phyloP scores from a whole-genome alignment of 2,113 vertebrate genomes.

The Pluvialis apricaria region DNA sequence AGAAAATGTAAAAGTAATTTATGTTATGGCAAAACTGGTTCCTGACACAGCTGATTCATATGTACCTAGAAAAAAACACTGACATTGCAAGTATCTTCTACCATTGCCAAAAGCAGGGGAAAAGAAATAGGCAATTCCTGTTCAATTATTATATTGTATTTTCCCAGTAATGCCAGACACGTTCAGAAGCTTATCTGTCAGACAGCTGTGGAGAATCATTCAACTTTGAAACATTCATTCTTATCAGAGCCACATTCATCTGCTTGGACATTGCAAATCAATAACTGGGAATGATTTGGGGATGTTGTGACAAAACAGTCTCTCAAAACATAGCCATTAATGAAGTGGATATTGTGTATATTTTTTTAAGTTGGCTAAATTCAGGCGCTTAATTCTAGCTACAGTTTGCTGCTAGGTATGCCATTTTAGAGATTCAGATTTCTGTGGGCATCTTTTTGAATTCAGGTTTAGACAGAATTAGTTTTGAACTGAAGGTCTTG shows the following conservation, averaged over 20 bases:
- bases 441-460: not conserved
- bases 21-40: not conserved
- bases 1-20: not conserved
- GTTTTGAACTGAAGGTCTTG: not conserved
- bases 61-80: not conserved
- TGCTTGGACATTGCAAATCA: not conserved
- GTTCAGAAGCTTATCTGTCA: conserved; percentile 4
- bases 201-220: not conserved
- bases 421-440: not conserved
- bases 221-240: not conserved
- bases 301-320: not conserved
- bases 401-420: not conserved
- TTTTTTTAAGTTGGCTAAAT: not conserved
- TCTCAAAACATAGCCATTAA: not conserved
- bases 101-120: not conserved
- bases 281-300: not conserved
- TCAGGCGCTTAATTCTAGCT: not conserved
- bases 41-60: not conserved
- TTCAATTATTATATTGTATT: not conserved
- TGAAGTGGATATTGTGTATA: not conserved
- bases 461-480: not conserved
- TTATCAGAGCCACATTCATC: not conserved
- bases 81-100: not conserved
- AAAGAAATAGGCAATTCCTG: not conserved
- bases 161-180: not conserved